These are phyloP conservation scores for Pristionchus pacificus DNA, from an alignment of 1,140 invertebrate genomes.

Conservation along the genomic window DNA sequence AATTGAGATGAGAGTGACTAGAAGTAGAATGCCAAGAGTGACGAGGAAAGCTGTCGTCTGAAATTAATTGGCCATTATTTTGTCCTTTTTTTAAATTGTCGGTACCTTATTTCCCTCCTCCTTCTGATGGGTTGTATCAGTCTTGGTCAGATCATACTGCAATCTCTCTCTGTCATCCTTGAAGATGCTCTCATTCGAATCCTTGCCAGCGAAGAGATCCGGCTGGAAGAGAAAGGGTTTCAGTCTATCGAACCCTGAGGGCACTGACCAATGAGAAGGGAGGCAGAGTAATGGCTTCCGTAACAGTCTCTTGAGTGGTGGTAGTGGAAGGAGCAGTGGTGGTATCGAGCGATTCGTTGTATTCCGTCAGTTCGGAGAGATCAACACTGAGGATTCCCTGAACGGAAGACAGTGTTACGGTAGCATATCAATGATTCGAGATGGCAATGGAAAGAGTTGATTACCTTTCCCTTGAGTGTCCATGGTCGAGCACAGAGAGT, in stretches of 20 bases:
- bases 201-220: conserved; percentile 17
- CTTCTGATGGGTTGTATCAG: conserved; percentile 13
- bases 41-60: neutral
- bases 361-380: conserved; percentile 13
- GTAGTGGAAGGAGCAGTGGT: conserved; percentile 28
- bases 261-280: conserved; percentile 18
- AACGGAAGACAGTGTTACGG: neutral
- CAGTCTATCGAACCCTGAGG: neutral
- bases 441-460: no score
- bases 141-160: conserved; percentile 15
- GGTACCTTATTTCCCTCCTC: conserved; percentile 2
- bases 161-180: conserved; percentile 17
- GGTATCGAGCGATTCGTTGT: conserved; percentile 25
- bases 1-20: conserved; percentile 22
- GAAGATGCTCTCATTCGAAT: conserved; percentile 27
- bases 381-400: neutral
- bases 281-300: conserved; percentile 10
- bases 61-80: no score
- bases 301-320: conserved; percentile 4
- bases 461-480: conserved; percentile 1
- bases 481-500: conserved; percentile 26
- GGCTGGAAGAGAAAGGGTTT: conserved; percentile 14
- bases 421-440: no score
- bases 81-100: no score
- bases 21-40: conserved; percentile 14